Base-by-base conservation (phyloP, 2,888 invertebrate genomes). In the Coremacera marginata region DNA sequence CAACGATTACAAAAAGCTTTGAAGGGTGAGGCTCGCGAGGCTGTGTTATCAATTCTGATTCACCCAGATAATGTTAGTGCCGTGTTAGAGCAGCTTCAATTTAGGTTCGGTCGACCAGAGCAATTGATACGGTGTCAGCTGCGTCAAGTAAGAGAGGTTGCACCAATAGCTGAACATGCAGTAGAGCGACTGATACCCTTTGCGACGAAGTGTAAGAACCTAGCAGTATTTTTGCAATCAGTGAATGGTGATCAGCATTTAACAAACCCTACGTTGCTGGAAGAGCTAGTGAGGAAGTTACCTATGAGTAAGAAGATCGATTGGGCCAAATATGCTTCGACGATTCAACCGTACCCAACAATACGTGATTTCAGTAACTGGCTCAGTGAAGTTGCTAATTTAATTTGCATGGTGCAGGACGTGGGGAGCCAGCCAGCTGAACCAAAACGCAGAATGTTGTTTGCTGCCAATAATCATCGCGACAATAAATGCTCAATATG, bases 51-150 rank as follows among this genome's bases (percentile, higher is more conserved):
- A 8, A 31, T 76, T 3, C 63, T 80, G 19, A 79, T 80, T 51
- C 67, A 78, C 27, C 78, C 80, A 11, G 31, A 76, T n/a, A 80
- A 79, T 44, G 76, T 79, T 14, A 22, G 5, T 11, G 60, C 76
- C n/a, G 74, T 76, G 9, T 76, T 80, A 22, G 77, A 78, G 19
- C 77, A 77, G 37, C 67, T 81, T 11, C 63, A 75, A 27, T 73
- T 80, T 51, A 75, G 73, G 14, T 80, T 80, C 72, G 80, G 80
- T 25, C 76, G 78, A 19, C 79, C 80, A 16, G 78, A 81, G 34
- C 73, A 75, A 37, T 62, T 80, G 31, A 75, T 80, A 49, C 75
- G 75, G 16, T 60, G 76, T 19, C 75, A 75, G 44, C 57, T 75
- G 25, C 52, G 65, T 5, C 16, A 34, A 49, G 72, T 79, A 3